phyloP scores from a whole-genome alignment of 1,140 invertebrate species.

The Drosophila rufa region DNA sequence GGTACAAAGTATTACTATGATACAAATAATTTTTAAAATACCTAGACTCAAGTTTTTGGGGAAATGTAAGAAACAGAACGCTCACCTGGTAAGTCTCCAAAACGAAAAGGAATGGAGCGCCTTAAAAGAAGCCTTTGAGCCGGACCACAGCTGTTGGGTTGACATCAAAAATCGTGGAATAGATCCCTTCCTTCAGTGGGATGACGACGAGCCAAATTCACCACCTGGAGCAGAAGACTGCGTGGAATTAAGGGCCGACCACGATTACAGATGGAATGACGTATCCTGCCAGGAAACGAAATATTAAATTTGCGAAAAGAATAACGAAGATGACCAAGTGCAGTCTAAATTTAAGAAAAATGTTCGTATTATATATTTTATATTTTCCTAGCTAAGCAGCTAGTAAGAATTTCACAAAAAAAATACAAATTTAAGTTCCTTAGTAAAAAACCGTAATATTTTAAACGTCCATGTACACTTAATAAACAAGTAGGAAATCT shows the following conservation, averaged over 20 bases:
- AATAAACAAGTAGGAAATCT: too few species aligned
- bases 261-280: background rate
- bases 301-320: background rate
- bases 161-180: background rate
- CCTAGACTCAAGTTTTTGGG: rapidly evolving
- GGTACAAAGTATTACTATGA: background rate
- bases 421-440: too few species aligned
- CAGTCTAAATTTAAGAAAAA: too few species aligned
- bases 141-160: background rate
- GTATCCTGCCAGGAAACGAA: background rate
- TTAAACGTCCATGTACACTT: too few species aligned
- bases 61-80: background rate
- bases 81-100: background rate
- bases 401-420: too few species aligned
- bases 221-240: background rate
- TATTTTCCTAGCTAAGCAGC: too few species aligned
- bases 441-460: too few species aligned
- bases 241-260: background rate
- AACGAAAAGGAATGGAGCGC: background rate
- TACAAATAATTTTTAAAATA: background rate
- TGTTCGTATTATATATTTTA: too few species aligned
- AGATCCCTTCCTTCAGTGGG: background rate
- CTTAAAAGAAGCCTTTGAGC: rapidly evolving
- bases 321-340: too few species aligned
- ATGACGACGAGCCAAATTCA: background rate